phyloP scores from a whole-genome alignment of 1,140 invertebrate species.

The silkworm (Bombyx mori) region ASM3026992v2 NC_085118.1:8963501-8964000 shows the following conservation, averaged over 20 bases:
- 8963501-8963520: too few relatives aligned
- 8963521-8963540: too few relatives aligned
- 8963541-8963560: too few relatives aligned
- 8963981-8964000: too few relatives aligned
- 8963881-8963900: too few relatives aligned
- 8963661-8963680: slow-evolving; percentile 96
- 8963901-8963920: too few relatives aligned
- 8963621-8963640: too few relatives aligned
- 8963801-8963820: slow-evolving; percentile 90
- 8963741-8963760: slow-evolving; percentile 99
- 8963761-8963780: slow-evolving; percentile 99
- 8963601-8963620: not conserved
- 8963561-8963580: not conserved
- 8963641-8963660: not conserved
- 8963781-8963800: slow-evolving; percentile 98
- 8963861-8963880: too few relatives aligned
- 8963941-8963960: too few relatives aligned
- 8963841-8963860: too few relatives aligned
- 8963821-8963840: not conserved
- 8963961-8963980: too few relatives aligned
- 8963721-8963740: slow-evolving; percentile 99
- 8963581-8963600: slow-evolving; percentile 4
- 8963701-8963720: slow-evolving; percentile 96
- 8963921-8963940: too few relatives aligned
- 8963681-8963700: slow-evolving; percentile 99